These are phyloP conservation scores for Diadumene lineata DNA, from an alignment of 92 coral and sea anemone species.

Conservation along the genomic window DNA sequence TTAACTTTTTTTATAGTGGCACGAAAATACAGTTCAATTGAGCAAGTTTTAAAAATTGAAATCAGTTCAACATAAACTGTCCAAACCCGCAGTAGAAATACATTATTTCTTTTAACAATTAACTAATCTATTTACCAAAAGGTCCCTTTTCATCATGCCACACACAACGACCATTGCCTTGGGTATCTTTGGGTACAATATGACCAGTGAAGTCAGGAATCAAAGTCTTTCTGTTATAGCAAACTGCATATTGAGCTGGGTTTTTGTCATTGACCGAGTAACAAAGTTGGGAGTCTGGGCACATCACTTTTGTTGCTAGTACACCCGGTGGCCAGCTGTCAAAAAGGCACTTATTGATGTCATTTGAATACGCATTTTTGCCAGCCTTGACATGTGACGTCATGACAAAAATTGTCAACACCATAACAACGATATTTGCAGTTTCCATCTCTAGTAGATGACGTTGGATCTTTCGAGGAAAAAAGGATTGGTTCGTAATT, in stretches of 20 bases:
- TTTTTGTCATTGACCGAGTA: background rate
- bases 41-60: too few species aligned
- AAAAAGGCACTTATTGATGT: conserved; percentile 2
- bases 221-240: conserved; percentile 35
- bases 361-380: background rate
- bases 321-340: background rate
- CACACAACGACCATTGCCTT: background rate
- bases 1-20: too few species aligned
- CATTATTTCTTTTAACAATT: too few species aligned
- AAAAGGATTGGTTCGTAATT: too few species aligned
- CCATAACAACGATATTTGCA: background rate
- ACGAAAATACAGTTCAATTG: too few species aligned
- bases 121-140: background rate
- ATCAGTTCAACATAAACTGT: too few species aligned
- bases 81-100: too few species aligned
- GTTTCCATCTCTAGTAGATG: too few species aligned
- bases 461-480: too few species aligned
- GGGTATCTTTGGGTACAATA: background rate
- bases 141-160: background rate
- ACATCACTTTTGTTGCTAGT: background rate
- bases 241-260: conserved; percentile 31
- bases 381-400: background rate
- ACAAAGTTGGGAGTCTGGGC: conserved; percentile 12
- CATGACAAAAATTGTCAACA: background rate
- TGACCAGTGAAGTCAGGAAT: conserved; percentile 42